Conservation (phyloP, 2,113 vertebrate genomes). For the Clupea harengus region DNA sequence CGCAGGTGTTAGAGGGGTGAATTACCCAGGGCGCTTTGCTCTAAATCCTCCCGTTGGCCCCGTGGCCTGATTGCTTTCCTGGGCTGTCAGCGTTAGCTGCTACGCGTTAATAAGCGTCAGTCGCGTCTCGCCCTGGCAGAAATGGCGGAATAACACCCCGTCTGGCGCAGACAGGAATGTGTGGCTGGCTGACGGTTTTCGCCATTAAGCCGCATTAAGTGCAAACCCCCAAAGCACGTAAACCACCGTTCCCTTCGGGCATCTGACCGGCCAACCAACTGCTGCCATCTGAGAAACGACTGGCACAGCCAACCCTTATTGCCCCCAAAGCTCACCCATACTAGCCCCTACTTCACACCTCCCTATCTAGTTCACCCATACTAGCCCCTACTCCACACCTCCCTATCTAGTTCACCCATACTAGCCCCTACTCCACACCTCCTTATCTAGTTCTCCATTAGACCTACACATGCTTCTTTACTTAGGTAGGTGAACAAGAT, state of each 20-base stretch:
- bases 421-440: neutral
- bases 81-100: slow-evolving; percentile 52
- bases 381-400: neutral
- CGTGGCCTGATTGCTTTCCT: slow-evolving; percentile 41
- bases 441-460: neutral
- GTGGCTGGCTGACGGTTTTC: slow-evolving; percentile 55
- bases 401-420: neutral
- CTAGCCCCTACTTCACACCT: neutral
- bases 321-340: neutral
- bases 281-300: neutral
- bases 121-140: slow-evolving; percentile 52
- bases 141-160: slow-evolving; percentile 57
- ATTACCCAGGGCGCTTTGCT: neutral
- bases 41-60: slow-evolving; percentile 55
- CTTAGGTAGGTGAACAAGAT: neutral
- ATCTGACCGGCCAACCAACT: neutral
- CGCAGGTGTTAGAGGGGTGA: neutral
- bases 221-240: slow-evolving; percentile 63
- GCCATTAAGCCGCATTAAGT: slow-evolving; percentile 68
- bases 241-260: slow-evolving; percentile 35
- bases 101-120: slow-evolving; percentile 60
- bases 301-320: neutral
- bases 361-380: neutral
- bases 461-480: neutral
- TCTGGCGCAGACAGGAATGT: slow-evolving; percentile 63